phyloP scores from a whole-genome alignment of 2,888 invertebrate species.

The Chymomyza fuscimana region DNA sequence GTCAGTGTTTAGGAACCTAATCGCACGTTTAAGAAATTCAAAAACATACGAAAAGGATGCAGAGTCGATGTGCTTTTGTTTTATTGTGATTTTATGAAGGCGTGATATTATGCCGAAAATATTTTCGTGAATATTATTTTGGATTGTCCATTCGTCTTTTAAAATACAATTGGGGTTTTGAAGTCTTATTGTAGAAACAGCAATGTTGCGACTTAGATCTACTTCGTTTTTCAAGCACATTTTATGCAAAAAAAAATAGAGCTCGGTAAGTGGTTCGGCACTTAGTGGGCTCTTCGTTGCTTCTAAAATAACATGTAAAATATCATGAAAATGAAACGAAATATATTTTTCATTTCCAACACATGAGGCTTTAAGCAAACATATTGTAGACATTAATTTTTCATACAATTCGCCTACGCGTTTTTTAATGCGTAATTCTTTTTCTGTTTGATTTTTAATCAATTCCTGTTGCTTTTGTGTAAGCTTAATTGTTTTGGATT shows the following conservation, averaged over 20 bases:
- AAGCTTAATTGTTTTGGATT: slow-evolving; percentile 85
- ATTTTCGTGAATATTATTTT: slow-evolving; percentile 81
- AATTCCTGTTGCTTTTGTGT: slow-evolving; percentile 96
- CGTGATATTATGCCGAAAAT: slow-evolving; percentile 83
- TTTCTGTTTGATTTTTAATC: slow-evolving; percentile 90
- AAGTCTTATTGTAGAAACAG: slow-evolving; percentile 87
- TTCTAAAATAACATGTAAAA: slow-evolving; percentile 72
- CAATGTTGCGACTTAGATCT: slow-evolving; percentile 83
- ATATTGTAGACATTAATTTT: slow-evolving; percentile 70
- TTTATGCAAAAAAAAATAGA: slow-evolving; percentile 83
- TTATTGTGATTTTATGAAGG: slow-evolving; percentile 63
- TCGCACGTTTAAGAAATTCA: slow-evolving; percentile 86
- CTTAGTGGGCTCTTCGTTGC: slow-evolving; percentile 88
- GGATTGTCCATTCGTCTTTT: slow-evolving; percentile 87
- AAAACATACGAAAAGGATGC: slow-evolving; percentile 92
- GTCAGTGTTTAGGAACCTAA: slow-evolving; percentile 80
- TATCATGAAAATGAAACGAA: slow-evolving; percentile 72
- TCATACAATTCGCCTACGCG: slow-evolving; percentile 83
- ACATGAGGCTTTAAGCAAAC: slow-evolving; percentile 75
- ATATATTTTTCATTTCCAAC: slow-evolving; percentile 74
- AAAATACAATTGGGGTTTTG: slow-evolving; percentile 90
- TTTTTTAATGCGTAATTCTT: slow-evolving; percentile 89
- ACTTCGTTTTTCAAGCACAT: slow-evolving; percentile 81
- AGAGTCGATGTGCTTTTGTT: slow-evolving; percentile 78
- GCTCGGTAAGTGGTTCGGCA: slow-evolving; percentile 84